A percentile compares a stretch with the other conserved stretches of the same genome.
Evolutionary conservation across 1,140 invertebrate genomes (phyloP).

Genomic region (Aporrectodea caliginosa): DNA sequence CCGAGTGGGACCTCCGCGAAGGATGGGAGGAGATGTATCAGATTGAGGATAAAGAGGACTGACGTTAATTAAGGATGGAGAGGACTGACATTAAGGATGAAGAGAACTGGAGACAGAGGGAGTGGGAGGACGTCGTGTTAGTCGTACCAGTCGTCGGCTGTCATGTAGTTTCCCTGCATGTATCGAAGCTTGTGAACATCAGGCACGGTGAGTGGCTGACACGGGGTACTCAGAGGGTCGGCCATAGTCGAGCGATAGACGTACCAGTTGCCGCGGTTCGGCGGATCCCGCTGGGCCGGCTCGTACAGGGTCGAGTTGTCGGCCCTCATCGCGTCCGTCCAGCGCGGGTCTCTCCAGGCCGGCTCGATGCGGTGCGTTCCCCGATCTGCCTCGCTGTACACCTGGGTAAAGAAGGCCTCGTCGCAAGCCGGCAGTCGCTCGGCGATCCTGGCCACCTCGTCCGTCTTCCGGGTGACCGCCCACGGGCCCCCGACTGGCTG

Average conservation of each 20-base stretch:
- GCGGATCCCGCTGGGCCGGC: constrained; percentile 20
- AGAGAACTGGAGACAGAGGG: not conserved
- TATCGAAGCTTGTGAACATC: constrained; percentile 33
- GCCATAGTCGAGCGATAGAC: constrained; percentile 17
- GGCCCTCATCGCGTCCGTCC: constrained; percentile 14
- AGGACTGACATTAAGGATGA: not conserved
- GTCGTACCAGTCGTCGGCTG: constrained; percentile 31
- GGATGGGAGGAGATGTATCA: too few relatives aligned
- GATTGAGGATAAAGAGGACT: too few relatives aligned
- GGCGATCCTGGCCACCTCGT: not conserved
- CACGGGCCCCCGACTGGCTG: not conserved
- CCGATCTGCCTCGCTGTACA: constrained; percentile 10
- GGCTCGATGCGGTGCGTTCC: constrained; percentile 22
- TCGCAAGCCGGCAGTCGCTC: constrained; percentile 5
- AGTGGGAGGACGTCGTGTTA: not conserved
- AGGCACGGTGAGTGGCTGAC: constrained; percentile 17
- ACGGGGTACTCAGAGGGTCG: constrained; percentile 25
- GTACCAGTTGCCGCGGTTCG: constrained; percentile 8
- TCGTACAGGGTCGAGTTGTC: constrained; percentile 27
- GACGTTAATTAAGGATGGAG: too few relatives aligned
- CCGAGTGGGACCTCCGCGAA: too few relatives aligned
- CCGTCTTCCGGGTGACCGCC: not conserved
- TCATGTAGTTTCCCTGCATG: constrained; percentile 33
- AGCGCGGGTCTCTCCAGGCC: constrained; percentile 23
- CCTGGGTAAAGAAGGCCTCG: not conserved